Evolutionary conservation across 2,113 vertebrate species (phyloP), one percentile per base, ranked within the genome.

Genomic region (Gorilla gorilla): DNA sequence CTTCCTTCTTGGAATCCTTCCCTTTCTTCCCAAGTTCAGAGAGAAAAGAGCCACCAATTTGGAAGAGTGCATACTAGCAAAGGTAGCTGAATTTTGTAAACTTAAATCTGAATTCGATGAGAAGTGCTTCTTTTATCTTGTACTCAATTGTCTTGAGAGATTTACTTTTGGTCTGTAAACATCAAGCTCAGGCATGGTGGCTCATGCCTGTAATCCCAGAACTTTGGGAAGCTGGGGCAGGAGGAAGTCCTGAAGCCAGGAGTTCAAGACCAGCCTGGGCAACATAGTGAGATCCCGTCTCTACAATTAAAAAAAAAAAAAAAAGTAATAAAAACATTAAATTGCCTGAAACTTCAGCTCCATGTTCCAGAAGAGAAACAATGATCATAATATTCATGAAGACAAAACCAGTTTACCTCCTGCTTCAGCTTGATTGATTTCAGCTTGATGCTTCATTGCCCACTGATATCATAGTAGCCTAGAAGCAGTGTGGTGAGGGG

Each of bases 41-140:
- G 88, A 81, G 82, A 57, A 66, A 91, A 86, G 55, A 76, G 30
- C 27, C 68, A 59, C 43, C 11, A 43, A 1, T 59, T 27, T 70
- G 23, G 38, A 23, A 92, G 22, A n/a, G 0, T 68, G 0, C 83
- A 0, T 79, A 20, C 72, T 72, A 35, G n/a, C n/a, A 43, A 6
- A 68, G 27, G 38, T 40, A 80, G 35, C 50, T 81, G 50, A 92
- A 72, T 59, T 96, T 78, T 86, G 76, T 89, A 93, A 84, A 90
- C 17, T 43, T 40, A 87, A 50, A 90, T 76, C 64, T 81, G 89
- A 95, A 78, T 50, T 52, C 72, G 35, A 64, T 48, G 23, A 97
- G 48, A 92, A 25, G 9, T 75, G 17, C 1, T 94, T 72, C 18
- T 61, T 94, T 85, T 79, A 93, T 93, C 14, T 14, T 14, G 38